These are phyloP conservation scores for Porphyrio hochstetteri DNA, from an alignment of 2,113 vertebrate species.

Conservation along the genomic window DNA sequence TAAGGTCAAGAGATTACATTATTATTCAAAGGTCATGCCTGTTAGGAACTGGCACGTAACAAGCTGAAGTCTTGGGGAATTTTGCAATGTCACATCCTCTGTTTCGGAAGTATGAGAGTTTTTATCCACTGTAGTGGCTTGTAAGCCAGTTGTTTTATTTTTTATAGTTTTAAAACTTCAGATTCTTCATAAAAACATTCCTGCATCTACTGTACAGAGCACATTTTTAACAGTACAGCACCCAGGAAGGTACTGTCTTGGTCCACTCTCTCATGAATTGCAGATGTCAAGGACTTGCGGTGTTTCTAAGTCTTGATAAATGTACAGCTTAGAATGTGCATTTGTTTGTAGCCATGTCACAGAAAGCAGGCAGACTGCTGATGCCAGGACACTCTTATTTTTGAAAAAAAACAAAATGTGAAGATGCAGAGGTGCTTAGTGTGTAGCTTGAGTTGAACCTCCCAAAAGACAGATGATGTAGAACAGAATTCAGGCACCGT, in stretches of 20 bases:
- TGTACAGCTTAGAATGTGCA: not conserved
- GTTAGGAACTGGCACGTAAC: not conserved
- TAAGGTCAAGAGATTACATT: constrained; percentile 1
- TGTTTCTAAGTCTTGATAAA: not conserved
- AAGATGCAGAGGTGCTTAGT: not conserved
- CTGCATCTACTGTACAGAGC: constrained; percentile 20
- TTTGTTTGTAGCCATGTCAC: not conserved
- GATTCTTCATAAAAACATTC: constrained; percentile 43
- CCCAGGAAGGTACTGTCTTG: not conserved
- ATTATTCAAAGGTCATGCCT: not conserved
- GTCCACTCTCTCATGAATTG: not conserved
- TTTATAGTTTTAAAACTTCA: constrained; percentile 18
- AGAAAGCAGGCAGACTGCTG: not conserved
- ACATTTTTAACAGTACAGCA: constrained; percentile 9
- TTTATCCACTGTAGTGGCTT: constrained; percentile 2
- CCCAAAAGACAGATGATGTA: not conserved
- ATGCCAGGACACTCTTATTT: not conserved
- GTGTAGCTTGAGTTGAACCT: not conserved
- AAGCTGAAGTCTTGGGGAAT: not conserved
- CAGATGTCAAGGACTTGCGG: not conserved
- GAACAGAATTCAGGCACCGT: not conserved
- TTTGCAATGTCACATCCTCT: not conserved
- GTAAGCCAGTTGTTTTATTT: constrained; percentile 22
- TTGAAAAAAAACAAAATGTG: not conserved
- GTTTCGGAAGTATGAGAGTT: not conserved